These are phyloP conservation scores for Aldrovandia affinis DNA, from an alignment of 2,797 vertebrate species.

Conservation along the genomic window DNA sequence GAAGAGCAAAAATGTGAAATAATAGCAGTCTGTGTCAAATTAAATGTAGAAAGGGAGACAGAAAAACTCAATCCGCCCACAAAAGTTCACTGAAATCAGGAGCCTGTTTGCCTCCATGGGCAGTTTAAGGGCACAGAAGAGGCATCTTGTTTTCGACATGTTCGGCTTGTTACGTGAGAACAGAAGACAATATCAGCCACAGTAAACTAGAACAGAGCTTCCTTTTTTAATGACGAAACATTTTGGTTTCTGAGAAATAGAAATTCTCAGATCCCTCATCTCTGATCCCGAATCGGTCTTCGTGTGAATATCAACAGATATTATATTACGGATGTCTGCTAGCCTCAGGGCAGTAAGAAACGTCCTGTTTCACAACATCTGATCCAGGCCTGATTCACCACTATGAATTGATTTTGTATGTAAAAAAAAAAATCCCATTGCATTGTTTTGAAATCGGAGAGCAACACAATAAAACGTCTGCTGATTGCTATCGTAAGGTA, in stretches of 20 bases:
- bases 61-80: no score
- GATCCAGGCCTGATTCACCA: neutral
- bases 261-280: no score
- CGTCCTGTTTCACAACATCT: neutral
- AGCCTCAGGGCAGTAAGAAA: neutral
- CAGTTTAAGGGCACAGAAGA: constrained; percentile 84
- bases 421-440: neutral
- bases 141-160: constrained; percentile 84
- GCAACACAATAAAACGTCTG: neutral
- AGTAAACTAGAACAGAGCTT: no score
- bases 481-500: neutral
- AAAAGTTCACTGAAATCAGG: constrained; percentile 48
- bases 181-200: no score
- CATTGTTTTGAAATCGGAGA: neutral
- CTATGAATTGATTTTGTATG: neutral
- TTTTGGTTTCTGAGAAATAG: no score
- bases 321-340: neutral
- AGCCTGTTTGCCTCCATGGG: constrained; percentile 76
- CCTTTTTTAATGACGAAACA: no score
- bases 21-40: constrained; percentile 77
- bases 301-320: neutral
- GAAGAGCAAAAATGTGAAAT: constrained; percentile 62
- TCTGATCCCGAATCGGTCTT: no score
- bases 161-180: constrained; percentile 44
- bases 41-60: constrained; percentile 38